Percentiles rank a stretch among this genome's conserved stretches.
phyloP scores from a whole-genome alignment of 2,113 vertebrate genomes.

The Aptenodytes patagonicus region DNA sequence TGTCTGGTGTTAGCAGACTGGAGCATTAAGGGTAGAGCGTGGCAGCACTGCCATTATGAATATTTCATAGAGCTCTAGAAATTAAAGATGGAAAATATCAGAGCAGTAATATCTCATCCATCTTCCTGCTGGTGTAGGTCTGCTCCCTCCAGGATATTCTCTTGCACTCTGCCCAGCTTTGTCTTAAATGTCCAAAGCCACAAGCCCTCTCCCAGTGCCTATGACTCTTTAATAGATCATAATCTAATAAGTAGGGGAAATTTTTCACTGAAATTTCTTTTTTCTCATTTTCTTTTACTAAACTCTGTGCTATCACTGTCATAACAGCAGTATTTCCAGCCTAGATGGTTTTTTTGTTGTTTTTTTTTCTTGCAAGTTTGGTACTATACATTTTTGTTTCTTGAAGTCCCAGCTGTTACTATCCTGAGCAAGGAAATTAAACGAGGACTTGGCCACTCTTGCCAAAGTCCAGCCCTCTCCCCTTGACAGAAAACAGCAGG shows the following conservation, averaged over 20 bases:
- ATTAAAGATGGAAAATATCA: constrained; percentile 32
- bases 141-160: background rate
- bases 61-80: constrained; percentile 45
- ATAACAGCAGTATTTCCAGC: background rate
- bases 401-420: background rate
- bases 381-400: background rate
- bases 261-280: background rate
- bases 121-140: background rate
- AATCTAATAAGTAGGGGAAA: background rate
- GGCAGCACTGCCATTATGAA: background rate
- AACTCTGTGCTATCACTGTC: background rate
- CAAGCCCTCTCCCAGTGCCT: background rate
- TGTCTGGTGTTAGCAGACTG: background rate
- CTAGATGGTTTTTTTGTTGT: background rate
- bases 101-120: constrained; percentile 4
- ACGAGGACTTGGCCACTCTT: background rate
- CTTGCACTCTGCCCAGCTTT: background rate
- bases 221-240: background rate
- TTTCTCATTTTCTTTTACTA: background rate
- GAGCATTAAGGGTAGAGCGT: background rate
- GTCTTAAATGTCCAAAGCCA: background rate
- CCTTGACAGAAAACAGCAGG: background rate
- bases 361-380: background rate
- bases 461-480: background rate
- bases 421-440: background rate